Evolutionary conservation across 35 echinoderm and acorn worm species (phyloP).

Genomic region (Diadema setosum): DNA sequence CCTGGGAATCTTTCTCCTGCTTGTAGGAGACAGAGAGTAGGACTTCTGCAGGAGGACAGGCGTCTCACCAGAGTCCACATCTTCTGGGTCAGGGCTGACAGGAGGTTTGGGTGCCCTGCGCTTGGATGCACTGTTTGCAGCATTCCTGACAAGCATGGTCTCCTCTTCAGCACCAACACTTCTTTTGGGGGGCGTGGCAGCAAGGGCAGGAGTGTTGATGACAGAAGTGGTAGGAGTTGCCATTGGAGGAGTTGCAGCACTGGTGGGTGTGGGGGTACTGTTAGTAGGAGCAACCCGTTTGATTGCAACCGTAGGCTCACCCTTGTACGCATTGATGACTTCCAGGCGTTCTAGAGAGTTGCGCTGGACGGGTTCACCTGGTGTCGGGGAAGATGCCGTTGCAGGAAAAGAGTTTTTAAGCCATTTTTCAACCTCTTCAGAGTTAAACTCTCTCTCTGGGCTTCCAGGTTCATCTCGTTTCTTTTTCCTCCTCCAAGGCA

Average conservation of each 20-base stretch:
- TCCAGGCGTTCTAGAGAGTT: constrained; percentile 82
- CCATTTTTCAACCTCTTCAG: constrained; percentile 76
- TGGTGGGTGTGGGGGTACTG: background rate
- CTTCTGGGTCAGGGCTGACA: background rate
- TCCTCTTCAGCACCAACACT: background rate
- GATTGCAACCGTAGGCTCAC: constrained; percentile 66
- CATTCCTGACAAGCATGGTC: background rate
- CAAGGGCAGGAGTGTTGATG: background rate
- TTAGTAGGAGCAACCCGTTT: too few relatives aligned
- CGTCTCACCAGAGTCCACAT: constrained; percentile 11
- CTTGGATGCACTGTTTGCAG: constrained; percentile 5
- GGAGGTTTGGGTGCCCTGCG: constrained; percentile 75
- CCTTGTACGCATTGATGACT: constrained; percentile 88
- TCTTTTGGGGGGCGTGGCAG: background rate
- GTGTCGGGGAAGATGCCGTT: background rate
- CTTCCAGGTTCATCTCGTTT: constrained; percentile 67
- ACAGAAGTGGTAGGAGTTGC: background rate
- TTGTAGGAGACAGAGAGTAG: constrained; percentile 29
- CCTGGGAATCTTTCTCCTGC: background rate
- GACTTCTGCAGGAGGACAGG: constrained; percentile 14
- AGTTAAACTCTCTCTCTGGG: constrained; percentile 81
- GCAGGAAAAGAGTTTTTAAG: constrained; percentile 9
- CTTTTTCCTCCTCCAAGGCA: constrained; percentile 48
- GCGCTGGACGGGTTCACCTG: background rate
- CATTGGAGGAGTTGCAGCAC: background rate